Base-by-base conservation (phyloP, 37 sponge, comb jelly and placozoan species). In the Eunapius fragilis region DNA sequence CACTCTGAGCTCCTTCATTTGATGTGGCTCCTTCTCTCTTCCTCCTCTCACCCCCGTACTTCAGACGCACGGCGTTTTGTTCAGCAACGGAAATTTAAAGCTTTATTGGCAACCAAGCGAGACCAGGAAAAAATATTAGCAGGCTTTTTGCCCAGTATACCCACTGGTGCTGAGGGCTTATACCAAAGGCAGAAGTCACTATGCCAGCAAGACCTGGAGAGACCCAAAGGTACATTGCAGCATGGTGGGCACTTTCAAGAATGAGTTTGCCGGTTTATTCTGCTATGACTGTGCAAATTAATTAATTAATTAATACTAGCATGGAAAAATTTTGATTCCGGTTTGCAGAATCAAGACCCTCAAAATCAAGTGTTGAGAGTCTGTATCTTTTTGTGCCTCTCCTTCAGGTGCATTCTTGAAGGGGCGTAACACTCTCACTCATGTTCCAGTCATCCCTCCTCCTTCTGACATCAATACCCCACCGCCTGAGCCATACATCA, bases 61-160 rank as follows among this genome's bases (percentile, higher is more conserved):
- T 25, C 48, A 93, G 93, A 87, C 19, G 73, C 82, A 23, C 89
- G 95, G 76, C 92, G 95, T 11, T 89, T 92, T 38, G 28, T 95
- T 17, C 87, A 87, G 33, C 82, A 90, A 17, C 24, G 81, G 25
- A 74, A 79, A 35, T 85, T 86, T 73, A 74, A 79, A 79, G 75
- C 34, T 33, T 69, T 95, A 71, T 41, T 85, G 31, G 81, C 85
- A 9, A 75, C 77, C 3, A 88, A 88, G 34, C 41, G 68, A 75
- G 69, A 87, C 37, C 88, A 94, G 75, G 85, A 85, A 7, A 25
- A 81, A 9, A 37, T 13, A 31, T 70, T 94, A 5, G 79, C 85
- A 13, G 72, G 79, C 49, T 91, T 91, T 71, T 78, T 91, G 12
- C 19, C 31, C 3, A 22, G 37, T 19, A 22, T 89, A 19, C 38